Conservation (phyloP, 2,113 vertebrate genomes). For the Echinops telfairi region DNA sequence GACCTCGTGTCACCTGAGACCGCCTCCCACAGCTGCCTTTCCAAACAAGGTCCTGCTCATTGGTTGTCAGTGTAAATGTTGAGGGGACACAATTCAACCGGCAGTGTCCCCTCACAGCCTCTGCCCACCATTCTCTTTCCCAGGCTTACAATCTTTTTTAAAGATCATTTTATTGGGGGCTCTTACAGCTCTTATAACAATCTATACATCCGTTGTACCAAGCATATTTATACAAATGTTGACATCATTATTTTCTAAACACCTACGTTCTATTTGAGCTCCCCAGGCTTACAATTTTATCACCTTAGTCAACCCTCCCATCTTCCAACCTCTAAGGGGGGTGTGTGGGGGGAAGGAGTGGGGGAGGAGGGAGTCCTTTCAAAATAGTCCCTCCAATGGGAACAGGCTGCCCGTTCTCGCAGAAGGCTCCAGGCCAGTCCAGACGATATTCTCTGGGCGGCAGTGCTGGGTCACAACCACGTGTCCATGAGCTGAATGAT, state of each 20-base stretch:
- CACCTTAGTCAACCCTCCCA: neutral
- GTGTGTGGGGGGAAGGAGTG: too few species aligned
- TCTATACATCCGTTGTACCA: too few species aligned
- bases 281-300: neutral
- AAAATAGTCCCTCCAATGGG: neutral
- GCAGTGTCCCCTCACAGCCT: neutral
- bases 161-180: too few species aligned
- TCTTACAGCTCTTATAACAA: too few species aligned
- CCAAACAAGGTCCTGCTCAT: neutral
- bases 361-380: neutral
- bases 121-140: neutral
- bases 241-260: too few species aligned
- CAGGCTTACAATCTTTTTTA: too few species aligned
- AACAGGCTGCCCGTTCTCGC: neutral
- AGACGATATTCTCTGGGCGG: rapidly evolving
- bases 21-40: neutral
- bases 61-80: neutral
- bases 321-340: neutral
- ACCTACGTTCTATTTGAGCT: neutral
- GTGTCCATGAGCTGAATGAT: neutral
- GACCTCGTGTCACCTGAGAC: neutral
- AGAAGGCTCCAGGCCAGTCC: rapidly evolving
- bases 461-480: rapidly evolving
- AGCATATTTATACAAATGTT: too few species aligned
- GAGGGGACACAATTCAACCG: neutral